Conservation (phyloP, 2,888 invertebrate species). For the Clepsis dumicolana region DNA sequence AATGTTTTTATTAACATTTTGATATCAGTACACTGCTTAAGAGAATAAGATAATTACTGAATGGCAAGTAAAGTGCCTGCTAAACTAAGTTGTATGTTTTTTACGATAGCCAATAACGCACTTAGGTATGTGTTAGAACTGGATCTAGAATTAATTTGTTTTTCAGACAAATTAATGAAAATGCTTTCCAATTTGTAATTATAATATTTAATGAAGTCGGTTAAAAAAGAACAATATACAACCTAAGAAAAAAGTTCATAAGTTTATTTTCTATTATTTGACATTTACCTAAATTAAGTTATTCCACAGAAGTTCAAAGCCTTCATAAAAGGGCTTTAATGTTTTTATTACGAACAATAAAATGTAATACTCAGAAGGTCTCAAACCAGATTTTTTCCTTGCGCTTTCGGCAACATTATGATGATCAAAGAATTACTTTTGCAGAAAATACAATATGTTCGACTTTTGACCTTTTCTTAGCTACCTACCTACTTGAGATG, state of each 20-base stretch:
- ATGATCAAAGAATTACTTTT: constrained; percentile 24
- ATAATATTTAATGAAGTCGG: not conserved
- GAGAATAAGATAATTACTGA: no score
- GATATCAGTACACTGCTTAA: no score
- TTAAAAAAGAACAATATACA: not conserved
- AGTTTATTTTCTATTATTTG: constrained; percentile 15
- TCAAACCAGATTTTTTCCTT: constrained; percentile 23
- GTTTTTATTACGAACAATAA: constrained; percentile 31
- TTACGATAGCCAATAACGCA: no score
- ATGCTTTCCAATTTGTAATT: not conserved
- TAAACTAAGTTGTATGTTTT: no score
- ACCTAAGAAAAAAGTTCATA: constrained; percentile 4
- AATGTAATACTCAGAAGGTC: constrained; percentile 14
- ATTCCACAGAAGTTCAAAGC: constrained; percentile 36
- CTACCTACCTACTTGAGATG: no score
- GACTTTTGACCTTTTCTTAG: not conserved
- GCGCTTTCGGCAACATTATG: constrained; percentile 25
- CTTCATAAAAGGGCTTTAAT: constrained; percentile 24
- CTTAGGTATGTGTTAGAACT: no score
- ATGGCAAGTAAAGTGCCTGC: no score
- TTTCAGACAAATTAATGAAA: not conserved
- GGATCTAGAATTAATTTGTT: not conserved
- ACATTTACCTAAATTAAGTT: constrained; percentile 25
- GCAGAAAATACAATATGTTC: constrained; percentile 10
- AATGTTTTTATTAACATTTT: not conserved